These are phyloP conservation scores for Drosophila equinoxialis DNA, from an alignment of 1,140 invertebrate species.

Conservation along the genomic window DNA sequence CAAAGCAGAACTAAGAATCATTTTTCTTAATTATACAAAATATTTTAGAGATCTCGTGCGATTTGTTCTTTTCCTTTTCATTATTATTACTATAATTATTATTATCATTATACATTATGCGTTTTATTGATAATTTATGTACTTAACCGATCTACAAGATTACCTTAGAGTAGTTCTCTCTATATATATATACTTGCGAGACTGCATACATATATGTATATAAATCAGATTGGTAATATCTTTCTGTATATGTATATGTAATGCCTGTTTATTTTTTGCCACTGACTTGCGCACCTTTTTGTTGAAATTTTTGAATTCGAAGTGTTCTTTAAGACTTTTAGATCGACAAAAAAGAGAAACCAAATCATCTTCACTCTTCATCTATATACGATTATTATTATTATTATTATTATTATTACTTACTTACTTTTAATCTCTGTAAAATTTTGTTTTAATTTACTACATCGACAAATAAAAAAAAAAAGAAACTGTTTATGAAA, in stretches of 20 bases:
- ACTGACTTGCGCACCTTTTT: slow-evolving; percentile 51
- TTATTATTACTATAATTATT: slow-evolving; percentile 32
- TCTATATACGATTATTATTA: slow-evolving; percentile 16
- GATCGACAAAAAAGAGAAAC: slow-evolving; percentile 17
- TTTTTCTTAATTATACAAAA: slow-evolving; percentile 5
- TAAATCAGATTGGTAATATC: neutral
- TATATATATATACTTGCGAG: slow-evolving; percentile 33
- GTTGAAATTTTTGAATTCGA: neutral
- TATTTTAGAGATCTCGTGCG: slow-evolving; percentile 56
- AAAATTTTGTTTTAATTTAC: slow-evolving; percentile 48
- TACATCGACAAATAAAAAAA: slow-evolving; percentile 31
- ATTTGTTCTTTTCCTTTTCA: slow-evolving; percentile 51
- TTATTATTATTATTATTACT: slow-evolving; percentile 27
- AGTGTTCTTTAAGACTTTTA: slow-evolving; percentile 30
- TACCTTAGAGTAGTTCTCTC: slow-evolving; percentile 48
- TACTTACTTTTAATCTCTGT: slow-evolving; percentile 64
- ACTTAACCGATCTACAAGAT: slow-evolving; percentile 32
- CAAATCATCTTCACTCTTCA: slow-evolving; percentile 13
- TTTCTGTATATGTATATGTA: neutral
- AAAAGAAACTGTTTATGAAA: slow-evolving; percentile 39
- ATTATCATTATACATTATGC: slow-evolving; percentile 46
- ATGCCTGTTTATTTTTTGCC: slow-evolving; percentile 30
- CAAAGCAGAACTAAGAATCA: slow-evolving; percentile 50
- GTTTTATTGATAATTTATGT: slow-evolving; percentile 49
- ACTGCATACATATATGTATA: slow-evolving; percentile 9